Evolutionary conservation across 2,888 invertebrate species (phyloP).

Genomic region (Protophormia terraenovae): DNA sequence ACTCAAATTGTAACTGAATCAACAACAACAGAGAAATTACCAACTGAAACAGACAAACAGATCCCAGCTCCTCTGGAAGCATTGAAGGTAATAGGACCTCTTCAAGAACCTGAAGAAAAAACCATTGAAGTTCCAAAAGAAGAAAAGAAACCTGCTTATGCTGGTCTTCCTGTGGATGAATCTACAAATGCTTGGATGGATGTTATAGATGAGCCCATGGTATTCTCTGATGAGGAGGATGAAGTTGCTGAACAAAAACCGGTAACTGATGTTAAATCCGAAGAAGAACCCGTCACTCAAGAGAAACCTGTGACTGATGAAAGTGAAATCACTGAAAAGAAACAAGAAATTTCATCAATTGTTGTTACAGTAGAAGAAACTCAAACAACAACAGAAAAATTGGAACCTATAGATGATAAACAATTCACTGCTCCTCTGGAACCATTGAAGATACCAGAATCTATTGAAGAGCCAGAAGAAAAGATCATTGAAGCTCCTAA

Average conservation of each 20-base stretch:
- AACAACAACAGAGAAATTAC: not conserved
- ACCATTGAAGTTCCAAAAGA: not conserved
- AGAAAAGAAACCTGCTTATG: conserved; percentile 22
- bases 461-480: not conserved
- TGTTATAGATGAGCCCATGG: conserved; percentile 70
- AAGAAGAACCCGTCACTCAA: conserved; percentile 12
- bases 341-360: not conserved
- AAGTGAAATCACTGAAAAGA: not conserved
- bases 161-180: conserved; percentile 72
- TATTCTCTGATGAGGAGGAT: conserved; percentile 72
- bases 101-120: not conserved
- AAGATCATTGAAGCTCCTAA: conserved; percentile 71
- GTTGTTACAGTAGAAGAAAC: not conserved
- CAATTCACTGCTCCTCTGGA: no score
- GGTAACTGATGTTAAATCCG: not conserved
- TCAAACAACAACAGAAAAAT: no score
- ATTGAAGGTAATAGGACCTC: no score
- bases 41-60: not conserved
- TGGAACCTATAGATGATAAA: not conserved
- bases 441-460: not conserved
- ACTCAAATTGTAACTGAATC: not conserved
- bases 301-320: not conserved
- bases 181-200: conserved; percentile 60
- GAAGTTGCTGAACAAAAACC: not conserved
- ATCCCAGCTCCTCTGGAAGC: no score